These are phyloP conservation scores for Phymorhynchus buccinoides DNA, from an alignment of 1,140 invertebrate species.

Conservation along the genomic window DNA sequence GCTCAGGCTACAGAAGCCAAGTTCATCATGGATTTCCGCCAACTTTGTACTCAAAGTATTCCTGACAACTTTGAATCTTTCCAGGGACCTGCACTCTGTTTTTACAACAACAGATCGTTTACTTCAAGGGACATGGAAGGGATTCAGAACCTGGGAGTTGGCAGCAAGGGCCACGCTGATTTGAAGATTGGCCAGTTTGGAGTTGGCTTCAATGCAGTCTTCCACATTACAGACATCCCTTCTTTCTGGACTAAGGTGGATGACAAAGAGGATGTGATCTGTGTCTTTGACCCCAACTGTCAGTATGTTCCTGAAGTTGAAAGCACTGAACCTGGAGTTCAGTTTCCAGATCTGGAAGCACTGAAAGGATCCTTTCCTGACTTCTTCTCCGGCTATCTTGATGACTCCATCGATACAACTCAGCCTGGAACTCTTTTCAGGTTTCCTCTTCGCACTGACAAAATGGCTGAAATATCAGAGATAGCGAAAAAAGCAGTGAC, in stretches of 20 bases:
- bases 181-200: conserved; percentile 67
- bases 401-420: conserved; percentile 35
- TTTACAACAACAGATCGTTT: conserved; percentile 68
- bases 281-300: conserved; percentile 68
- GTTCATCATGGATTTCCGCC: conserved; percentile 65
- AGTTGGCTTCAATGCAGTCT: conserved; percentile 71
- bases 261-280: conserved; percentile 57
- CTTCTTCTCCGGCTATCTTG: conserved; percentile 59
- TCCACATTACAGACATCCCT: conserved; percentile 68
- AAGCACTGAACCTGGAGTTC: conserved; percentile 56
- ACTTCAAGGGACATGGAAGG: conserved; percentile 63
- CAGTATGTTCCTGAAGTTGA: conserved; percentile 58
- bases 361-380: conserved; percentile 52
- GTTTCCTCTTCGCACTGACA: conserved; percentile 56
- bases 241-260: conserved; percentile 63
- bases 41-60: conserved; percentile 49
- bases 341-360: conserved; percentile 47
- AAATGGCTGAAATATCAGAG: conserved; percentile 55
- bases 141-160: conserved; percentile 65
- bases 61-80: conserved; percentile 52
- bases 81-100: conserved; percentile 67
- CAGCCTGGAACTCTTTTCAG: conserved; percentile 59
- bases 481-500: conserved; percentile 49
- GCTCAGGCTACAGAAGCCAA: conserved; percentile 66
- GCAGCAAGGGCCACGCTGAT: conserved; percentile 61